Evolutionary conservation across 35 echinoderm and acorn worm species (phyloP).

Genomic region (Hemicentrotus pulcherrimus): DNA sequence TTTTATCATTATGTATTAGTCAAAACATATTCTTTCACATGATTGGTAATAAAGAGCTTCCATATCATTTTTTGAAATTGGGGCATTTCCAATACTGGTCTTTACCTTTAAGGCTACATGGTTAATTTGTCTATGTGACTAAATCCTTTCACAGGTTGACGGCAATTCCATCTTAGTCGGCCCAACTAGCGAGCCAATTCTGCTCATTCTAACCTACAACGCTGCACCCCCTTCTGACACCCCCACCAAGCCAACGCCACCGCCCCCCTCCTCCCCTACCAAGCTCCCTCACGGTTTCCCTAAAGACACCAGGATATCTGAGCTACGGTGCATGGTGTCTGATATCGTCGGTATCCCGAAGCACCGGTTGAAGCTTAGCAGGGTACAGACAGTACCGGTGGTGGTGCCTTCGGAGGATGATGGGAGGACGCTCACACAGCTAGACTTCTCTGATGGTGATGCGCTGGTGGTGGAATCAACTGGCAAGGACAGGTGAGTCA

Average conservation of each 20-base stretch:
- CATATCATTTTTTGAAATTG: too few relatives aligned
- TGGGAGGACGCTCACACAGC: constrained; percentile 44
- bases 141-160: constrained; percentile 56
- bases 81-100: too few relatives aligned
- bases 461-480: constrained; percentile 66
- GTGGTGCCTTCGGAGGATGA: constrained; percentile 44
- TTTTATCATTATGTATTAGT: too few relatives aligned
- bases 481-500: not conserved
- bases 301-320: constrained; percentile 63
- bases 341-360: constrained; percentile 67
- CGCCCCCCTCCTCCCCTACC: not conserved
- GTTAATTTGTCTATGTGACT: not conserved
- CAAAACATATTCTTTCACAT: too few relatives aligned
- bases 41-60: too few relatives aligned
- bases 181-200: constrained; percentile 61
- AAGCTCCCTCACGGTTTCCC: constrained; percentile 60
- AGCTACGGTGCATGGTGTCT: constrained; percentile 64
- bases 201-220: constrained; percentile 63
- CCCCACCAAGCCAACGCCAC: not conserved
- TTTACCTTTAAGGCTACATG: too few relatives aligned
- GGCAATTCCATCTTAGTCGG: constrained; percentile 72
- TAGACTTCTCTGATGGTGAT: constrained; percentile 69
- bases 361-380: constrained; percentile 54
- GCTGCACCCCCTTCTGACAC: not conserved
- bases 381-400: constrained; percentile 54